Base-by-base conservation (phyloP, 2,797 vertebrate genomes). In the Poecilia picta region DNA sequence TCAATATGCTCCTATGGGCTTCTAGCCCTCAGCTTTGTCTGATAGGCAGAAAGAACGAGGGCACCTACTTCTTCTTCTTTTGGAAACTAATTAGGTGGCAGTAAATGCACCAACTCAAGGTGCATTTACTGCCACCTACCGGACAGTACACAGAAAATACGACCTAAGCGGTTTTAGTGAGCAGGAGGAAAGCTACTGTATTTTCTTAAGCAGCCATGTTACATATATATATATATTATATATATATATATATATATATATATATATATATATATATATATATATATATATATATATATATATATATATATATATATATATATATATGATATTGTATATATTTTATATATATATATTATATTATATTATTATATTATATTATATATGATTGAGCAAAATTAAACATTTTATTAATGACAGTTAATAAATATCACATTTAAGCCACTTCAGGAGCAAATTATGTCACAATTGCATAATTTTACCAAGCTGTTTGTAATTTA, bases 31-130 rank as follows among this genome's bases (percentile, higher is more conserved):
- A 10, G 0, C 0, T 0, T 0, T 4, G 83, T 84, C 87, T 92
- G 70, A 78, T 64, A 91, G 93, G 89, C 76, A 81, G 13, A 55
- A 55, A n/a, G 25, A 55, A 12, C 25, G 3, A n/a, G 25, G 25
- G 11, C 53, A 4, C 10, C 3, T 4, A 0, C 53, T 55, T 55
- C 53, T 55, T 53, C 51, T 53, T 55, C 53, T 12, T 55, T 10
- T 10, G 2, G 20, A 53, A 53, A 8, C 25, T 8, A 51, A 20
- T 20, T 23, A 53, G 49, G 18, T 20, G 49, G n/a, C 12, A 4
- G 25, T 2, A 12, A 55, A 55, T n/a, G n/a, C n/a, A n/a, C 53
- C 53, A 55, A 5, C 10, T 55, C 11, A 5, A 55, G 53, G 53
- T 55, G 53, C 53, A 55, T n/a, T n/a, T 55, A 55, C 53, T 55